Evolutionary conservation across 2,888 invertebrate genomes (phyloP), one percentile per base, ranked within the genome.

Genomic region (Clitarchus hookeri): DNA sequence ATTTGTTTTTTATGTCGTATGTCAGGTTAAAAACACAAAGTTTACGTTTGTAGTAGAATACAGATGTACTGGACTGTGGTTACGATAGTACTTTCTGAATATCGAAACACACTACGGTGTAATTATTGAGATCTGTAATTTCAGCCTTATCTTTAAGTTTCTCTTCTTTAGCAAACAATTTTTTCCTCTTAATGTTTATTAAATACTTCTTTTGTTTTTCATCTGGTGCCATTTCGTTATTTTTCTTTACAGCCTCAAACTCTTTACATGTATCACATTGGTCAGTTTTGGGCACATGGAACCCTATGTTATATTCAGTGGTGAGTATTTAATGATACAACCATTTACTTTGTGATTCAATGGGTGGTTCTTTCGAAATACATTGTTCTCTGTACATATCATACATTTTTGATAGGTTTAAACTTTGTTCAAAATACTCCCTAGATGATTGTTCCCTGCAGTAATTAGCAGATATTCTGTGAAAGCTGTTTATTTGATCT

Each of bases 141-240:
- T 65, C 65, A 65, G 65, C 65, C 65, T 65, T 65, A 65, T 65
- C 65, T 65, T 65, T 65, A 19, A 16, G 65, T 65, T 65, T 65
- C 65, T 65, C 65, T 65, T 65, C 11, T 65, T 16, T 65, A 65
- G 65, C 65, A 16, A 65, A 65, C 48, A 65, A 65, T 16, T 65
- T 65, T 65, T 65, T 16, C 16, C 16, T 23, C 23, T 65, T 6
- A 19, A n/a, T 65, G 65, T 23, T 65, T 65, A 65, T 65, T 65
- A 65, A 65, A 65, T 23, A 65, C n/a, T n/a, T 23, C 65, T 48
- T 12, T 48, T 65, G 65, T 65, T 65, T 65, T 65, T 65, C 65
- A 65, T 9, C 23, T 65, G 65, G 11, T 16, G 16, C 23, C 4
- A 6, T 65, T 65, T 65, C 65, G 16, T 13, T 65, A 65, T 65